Evolutionary conservation across 37 sponge, comb jelly and placozoan genomes (phyloP).

Genomic region (Axinella damicornis): DNA sequence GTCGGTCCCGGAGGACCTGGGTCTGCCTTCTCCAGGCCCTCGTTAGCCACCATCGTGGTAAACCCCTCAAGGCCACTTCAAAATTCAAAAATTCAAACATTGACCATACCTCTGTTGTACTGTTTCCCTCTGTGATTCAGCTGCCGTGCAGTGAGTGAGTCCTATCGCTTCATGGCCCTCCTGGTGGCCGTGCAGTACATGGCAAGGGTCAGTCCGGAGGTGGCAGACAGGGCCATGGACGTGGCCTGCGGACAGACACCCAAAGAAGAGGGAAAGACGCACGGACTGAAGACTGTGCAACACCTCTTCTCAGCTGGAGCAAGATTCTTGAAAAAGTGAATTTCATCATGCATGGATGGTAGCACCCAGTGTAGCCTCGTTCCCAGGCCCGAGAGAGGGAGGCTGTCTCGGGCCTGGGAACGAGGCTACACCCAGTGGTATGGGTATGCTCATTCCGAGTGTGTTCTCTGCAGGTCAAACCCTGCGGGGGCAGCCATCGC

Average conservation of each 20-base stretch:
- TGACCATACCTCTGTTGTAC: no score
- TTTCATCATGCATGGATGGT: no score
- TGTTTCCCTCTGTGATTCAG: constrained; percentile 1
- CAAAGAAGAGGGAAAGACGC: background rate
- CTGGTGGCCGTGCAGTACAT: constrained; percentile 60
- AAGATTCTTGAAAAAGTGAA: constrained; percentile 50
- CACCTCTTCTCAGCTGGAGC: constrained; percentile 70
- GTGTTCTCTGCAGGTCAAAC: constrained; percentile 48
- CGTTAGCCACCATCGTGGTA: background rate
- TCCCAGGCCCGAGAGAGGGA: no score
- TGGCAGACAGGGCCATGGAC: constrained; percentile 59
- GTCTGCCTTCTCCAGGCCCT: background rate
- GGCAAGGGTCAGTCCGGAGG: constrained; percentile 60
- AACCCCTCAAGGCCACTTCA: background rate
- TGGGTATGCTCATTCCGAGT: background rate
- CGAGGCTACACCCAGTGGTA: no score
- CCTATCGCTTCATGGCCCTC: constrained; percentile 20
- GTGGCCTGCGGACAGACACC: constrained; percentile 15
- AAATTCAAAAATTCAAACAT: no score
- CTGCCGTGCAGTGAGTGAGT: background rate
- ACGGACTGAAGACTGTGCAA: constrained; percentile 52
- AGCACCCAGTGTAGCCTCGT: no score
- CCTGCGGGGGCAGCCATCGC: constrained; percentile 58
- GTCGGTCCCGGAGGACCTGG: no score
- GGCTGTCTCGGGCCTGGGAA: no score